A percentile compares a stretch with the other conserved stretches of the same genome.
These are phyloP conservation scores for Venusia cambrica DNA, from an alignment of 2,888 invertebrate species.

Conservation along the genomic window DNA sequence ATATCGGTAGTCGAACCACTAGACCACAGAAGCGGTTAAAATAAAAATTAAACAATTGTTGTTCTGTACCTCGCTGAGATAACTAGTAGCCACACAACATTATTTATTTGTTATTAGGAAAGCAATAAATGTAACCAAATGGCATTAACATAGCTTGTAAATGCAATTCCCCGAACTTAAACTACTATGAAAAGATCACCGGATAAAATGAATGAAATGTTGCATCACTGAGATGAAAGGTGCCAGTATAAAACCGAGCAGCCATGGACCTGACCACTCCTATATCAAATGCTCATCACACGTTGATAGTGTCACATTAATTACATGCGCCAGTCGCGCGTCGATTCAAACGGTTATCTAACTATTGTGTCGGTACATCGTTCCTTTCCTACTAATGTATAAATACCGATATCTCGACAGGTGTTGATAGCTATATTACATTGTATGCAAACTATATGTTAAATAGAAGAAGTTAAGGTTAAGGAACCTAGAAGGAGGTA, in stretches of 20 bases:
- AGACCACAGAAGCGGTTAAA: no score
- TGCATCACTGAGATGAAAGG: slow-evolving; percentile 12
- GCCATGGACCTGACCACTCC: slow-evolving; percentile 16
- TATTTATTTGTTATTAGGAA: no score
- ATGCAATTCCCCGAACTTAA: no score
- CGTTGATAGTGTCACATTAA: slow-evolving; percentile 2
- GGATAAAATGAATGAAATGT: slow-evolving; percentile 14
- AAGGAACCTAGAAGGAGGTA: no score
- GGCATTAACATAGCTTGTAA: no score
- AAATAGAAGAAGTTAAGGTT: no score
- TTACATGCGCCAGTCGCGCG: slow-evolving; percentile 4
- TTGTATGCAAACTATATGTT: background rate
- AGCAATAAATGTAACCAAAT: no score
- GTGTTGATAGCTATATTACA: slow-evolving; percentile 6
- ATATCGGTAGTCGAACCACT: no score
- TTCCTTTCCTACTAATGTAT: slow-evolving; percentile 3
- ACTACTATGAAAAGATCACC: background rate
- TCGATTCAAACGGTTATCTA: slow-evolving; percentile 6
- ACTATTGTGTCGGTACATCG: no score
- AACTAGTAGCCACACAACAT: no score
- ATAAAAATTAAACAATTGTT: no score
- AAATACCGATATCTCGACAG: slow-evolving; percentile 2
- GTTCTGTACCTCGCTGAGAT: no score
- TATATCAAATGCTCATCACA: background rate
- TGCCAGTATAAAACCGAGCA: slow-evolving; percentile 13